Percentiles rank a stretch among this genome's conserved stretches.
Evolutionary conservation across 2,113 vertebrate genomes (phyloP).

Genomic region (Plestiodon gilberti): DNA sequence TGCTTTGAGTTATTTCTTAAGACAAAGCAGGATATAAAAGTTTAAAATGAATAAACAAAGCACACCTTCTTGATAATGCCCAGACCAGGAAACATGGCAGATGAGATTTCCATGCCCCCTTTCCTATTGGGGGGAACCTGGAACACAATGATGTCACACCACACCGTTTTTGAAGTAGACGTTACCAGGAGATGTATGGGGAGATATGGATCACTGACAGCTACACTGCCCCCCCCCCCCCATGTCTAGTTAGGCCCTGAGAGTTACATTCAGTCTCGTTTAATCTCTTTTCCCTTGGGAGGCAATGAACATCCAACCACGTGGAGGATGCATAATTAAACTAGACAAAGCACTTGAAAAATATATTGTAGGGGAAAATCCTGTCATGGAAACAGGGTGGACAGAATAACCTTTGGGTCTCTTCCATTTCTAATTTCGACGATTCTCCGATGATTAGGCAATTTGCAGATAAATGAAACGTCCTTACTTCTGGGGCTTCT

Average conservation of each 20-base stretch:
- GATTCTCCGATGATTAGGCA: constrained; percentile 81
- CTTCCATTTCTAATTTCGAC: constrained; percentile 73
- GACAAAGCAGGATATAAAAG: no score
- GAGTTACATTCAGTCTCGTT: constrained; percentile 53
- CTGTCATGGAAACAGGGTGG: constrained; percentile 66
- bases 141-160: neutral
- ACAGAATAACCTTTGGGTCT: constrained; percentile 72
- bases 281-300: constrained; percentile 70
- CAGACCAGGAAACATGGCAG: neutral
- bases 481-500: constrained; percentile 76
- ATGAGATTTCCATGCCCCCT: neutral
- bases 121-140: neutral
- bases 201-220: no score
- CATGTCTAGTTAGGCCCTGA: constrained; percentile 47
- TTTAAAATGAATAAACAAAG: no score
- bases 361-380: constrained; percentile 70
- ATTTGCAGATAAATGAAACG: constrained; percentile 82
- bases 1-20: no score
- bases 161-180: neutral
- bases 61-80: neutral
- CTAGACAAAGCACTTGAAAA: constrained; percentile 75
- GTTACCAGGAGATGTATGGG: no score
- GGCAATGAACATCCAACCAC: constrained; percentile 76
- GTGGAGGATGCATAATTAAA: constrained; percentile 84
- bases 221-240: constrained; percentile 45